phyloP scores from a whole-genome alignment of 1,140 invertebrate species.

The Drosophila busckii region DNA sequence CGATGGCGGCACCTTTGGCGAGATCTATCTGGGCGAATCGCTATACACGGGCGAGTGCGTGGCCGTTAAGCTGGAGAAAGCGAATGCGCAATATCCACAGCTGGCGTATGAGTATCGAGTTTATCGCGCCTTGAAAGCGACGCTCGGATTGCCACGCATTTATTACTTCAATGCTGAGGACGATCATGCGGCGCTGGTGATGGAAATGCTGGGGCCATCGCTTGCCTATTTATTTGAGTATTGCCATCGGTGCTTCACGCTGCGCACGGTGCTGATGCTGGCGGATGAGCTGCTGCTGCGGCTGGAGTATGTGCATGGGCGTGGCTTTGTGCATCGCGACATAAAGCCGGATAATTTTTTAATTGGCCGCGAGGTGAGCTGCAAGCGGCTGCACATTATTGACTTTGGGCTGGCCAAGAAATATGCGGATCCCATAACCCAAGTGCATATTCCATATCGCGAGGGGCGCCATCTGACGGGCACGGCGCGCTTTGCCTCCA shows the following conservation, averaged over 20 bases:
- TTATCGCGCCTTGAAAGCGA: constrained; percentile 93
- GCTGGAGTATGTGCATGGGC: constrained; percentile 95
- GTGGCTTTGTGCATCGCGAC: constrained; percentile 96
- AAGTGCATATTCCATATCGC: constrained; percentile 93
- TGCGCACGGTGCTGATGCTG: constrained; percentile 97
- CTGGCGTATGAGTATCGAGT: constrained; percentile 96
- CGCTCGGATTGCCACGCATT: constrained; percentile 95
- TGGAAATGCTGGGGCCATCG: constrained; percentile 97
- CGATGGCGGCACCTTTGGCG: constrained; percentile 96
- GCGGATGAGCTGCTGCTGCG: constrained; percentile 94
- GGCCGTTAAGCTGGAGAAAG: constrained; percentile 95
- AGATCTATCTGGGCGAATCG: constrained; percentile 97
- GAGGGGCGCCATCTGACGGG: constrained; percentile 98
- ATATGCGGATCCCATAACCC: constrained; percentile 91
- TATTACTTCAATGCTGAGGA: constrained; percentile 92
- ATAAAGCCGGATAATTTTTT: constrained; percentile 98
- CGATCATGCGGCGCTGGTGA: constrained; percentile 97
- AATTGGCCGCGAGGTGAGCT: constrained; percentile 96
- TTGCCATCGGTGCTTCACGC: constrained; percentile 94
- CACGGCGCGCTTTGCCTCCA: constrained; percentile 96
- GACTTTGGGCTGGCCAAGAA: constrained; percentile 98
- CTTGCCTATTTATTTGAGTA: constrained; percentile 97
- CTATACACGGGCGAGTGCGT: constrained; percentile 97
- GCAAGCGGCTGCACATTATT: constrained; percentile 95
- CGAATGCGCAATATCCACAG: constrained; percentile 93